Conservation (phyloP, 37 sponge, comb jelly and placozoan species). For the Theonella swinhoei region DNA sequence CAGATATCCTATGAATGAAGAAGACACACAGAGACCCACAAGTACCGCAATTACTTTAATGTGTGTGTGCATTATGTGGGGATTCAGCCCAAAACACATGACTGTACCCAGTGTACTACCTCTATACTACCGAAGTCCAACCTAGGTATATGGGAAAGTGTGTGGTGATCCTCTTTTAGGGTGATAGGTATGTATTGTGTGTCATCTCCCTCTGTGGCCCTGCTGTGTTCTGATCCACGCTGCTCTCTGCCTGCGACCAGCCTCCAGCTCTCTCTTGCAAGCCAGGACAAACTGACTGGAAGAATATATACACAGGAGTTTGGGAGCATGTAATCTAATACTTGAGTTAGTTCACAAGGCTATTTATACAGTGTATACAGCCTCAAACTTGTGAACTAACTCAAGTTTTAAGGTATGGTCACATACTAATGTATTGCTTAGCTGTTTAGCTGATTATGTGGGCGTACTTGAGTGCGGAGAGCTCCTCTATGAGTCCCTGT, state of each 20-base stretch:
- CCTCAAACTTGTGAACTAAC: not conserved
- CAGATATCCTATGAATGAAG: too few species aligned
- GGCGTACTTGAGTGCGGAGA: constrained; percentile 72
- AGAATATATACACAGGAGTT: not conserved
- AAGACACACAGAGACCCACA: too few species aligned
- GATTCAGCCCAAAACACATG: too few species aligned
- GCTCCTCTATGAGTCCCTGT: constrained; percentile 53
- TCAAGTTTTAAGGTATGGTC: not conserved
- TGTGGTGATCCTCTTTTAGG: too few species aligned
- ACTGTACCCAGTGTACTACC: too few species aligned
- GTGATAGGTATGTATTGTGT: not conserved
- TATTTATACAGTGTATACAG: not conserved
- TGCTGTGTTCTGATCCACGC: constrained; percentile 37
- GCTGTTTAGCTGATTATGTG: too few species aligned
- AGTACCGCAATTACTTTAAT: too few species aligned
- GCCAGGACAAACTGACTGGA: constrained; percentile 59
- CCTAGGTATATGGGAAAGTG: too few species aligned
- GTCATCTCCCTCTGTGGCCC: not conserved
- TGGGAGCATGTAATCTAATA: too few species aligned
- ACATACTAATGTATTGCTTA: not conserved
- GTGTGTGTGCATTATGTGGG: too few species aligned
- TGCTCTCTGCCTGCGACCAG: constrained; percentile 18
- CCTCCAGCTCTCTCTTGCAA: constrained; percentile 69
- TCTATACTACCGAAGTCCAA: too few species aligned
- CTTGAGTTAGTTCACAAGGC: too few species aligned